phyloP scores from a whole-genome alignment of 1,140 invertebrate species.

The Nephila pilipes region DNA sequence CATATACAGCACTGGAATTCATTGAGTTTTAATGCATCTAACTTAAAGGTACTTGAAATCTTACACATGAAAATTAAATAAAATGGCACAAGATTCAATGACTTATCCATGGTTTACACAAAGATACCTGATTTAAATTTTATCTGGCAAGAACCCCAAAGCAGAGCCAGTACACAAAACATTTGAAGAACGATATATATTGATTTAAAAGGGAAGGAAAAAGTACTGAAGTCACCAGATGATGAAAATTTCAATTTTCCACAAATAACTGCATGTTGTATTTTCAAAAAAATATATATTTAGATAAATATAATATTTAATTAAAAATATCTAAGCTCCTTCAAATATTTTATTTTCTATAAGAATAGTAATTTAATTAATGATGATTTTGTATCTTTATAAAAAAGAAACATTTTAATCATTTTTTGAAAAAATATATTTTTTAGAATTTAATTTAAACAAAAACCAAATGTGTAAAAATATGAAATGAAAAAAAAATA shows the following conservation, averaged over 20 bases:
- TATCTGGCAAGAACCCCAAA: slow-evolving; percentile 58
- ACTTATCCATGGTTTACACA: not conserved
- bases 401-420: not conserved
- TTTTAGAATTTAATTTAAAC: not conserved
- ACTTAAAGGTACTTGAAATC: not conserved
- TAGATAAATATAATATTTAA: slow-evolving; percentile 50
- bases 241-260: slow-evolving; percentile 4
- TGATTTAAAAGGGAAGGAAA: not conserved
- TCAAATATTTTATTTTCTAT: slow-evolving; percentile 33
- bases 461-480: not conserved
- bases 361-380: slow-evolving; percentile 27
- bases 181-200: not conserved
- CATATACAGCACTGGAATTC: no score
- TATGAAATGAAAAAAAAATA: no score
- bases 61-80: not conserved
- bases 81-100: not conserved
- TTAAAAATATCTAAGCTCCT: slow-evolving; percentile 57
- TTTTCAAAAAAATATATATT: slow-evolving; percentile 46
- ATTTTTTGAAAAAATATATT: not conserved
- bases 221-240: not conserved
- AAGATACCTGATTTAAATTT: slow-evolving; percentile 15
- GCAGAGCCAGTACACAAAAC: slow-evolving; percentile 13
- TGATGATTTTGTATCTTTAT: not conserved
- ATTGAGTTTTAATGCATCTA: not conserved
- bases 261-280: not conserved